Conservation (phyloP, 92 coral and sea anemone species). For the Phenganax stokvisi region DNA sequence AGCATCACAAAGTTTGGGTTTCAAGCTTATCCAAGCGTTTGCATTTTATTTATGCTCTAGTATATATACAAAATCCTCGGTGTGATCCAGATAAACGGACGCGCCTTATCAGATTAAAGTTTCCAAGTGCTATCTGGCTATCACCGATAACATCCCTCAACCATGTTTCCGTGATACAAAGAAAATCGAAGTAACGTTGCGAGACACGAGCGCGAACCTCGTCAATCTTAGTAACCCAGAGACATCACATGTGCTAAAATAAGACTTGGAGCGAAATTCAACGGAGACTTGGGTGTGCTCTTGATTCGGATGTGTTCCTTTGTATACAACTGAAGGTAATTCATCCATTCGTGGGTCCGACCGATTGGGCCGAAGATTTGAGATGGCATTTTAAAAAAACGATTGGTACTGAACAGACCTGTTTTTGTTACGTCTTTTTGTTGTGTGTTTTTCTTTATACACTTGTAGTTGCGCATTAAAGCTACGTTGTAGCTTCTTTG, state of each 20-base stretch:
- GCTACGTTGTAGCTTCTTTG: no score
- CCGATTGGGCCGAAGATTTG: no score
- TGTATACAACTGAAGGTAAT: no score
- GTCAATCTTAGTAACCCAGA: constrained; percentile 16
- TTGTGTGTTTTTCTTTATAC: no score
- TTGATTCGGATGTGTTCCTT: no score
- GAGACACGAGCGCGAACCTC: constrained; percentile 13
- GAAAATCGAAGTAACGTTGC: constrained; percentile 2
- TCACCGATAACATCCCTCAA: constrained; percentile 25
- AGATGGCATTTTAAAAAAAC: no score
- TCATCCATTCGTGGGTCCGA: no score
- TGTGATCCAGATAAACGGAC: background rate
- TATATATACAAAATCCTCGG: constrained; percentile 17
- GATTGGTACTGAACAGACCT: no score
- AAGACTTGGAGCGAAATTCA: constrained; percentile 22
- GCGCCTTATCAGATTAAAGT: constrained; percentile 5
- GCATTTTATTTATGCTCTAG: constrained; percentile 13
- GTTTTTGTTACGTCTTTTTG: no score
- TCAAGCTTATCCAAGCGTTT: constrained; percentile 25
- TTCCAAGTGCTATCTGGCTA: constrained; percentile 5
- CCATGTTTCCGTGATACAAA: constrained; percentile 27
- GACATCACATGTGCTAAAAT: constrained; percentile 26
- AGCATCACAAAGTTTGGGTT: constrained; percentile 26
- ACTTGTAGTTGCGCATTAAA: no score
- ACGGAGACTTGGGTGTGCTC: no score